Evolutionary conservation across 2,888 invertebrate species (phyloP), one percentile per base, ranked within the genome.

Genomic region (Rhamphomyia laevipes): DNA sequence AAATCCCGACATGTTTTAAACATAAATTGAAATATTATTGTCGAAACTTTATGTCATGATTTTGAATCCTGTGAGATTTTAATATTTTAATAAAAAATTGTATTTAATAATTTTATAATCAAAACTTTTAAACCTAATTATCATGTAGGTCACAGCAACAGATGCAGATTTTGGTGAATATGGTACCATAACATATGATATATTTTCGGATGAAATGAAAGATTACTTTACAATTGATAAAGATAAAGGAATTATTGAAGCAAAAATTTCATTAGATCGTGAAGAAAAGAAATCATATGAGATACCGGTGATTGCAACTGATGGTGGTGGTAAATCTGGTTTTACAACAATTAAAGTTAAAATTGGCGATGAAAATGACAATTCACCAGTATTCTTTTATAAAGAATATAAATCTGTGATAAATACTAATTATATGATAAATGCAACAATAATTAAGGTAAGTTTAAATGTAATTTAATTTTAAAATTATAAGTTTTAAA

Each of bases 111-210:
- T 21, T 21, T 21, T 5, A 21, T 21, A 7, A 6, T 7, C 5
- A 27, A 2, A 27, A 27, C 4, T 27, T n/a, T 27, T 27, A 27
- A 27, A 27, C 23, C 6, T 3, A 21, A 21, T 37, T 18, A 16
- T 57, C 53, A 10, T n/a, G n/a, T 57, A 78, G 68, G 81, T 91
- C 4, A 78, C 81, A 52, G 95, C 95, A 13, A 76, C 73, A 45
- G 95, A 95, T 66, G 76, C 79, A 37, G 91, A 94, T 71, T 79
- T 82, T 55, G 91, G 89, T 7, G 82, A 82, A 51, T 86, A 80
- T 65, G 84, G 85, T 4, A 66, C 72, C 37, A 68, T 95, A 15
- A 76, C 78, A 0, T 96, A 91, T 66, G 80, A 82, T 35, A 87
- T 91, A 55, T 80, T 82, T 46, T 87, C 89, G 1, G 81, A 82